These are phyloP conservation scores for Halisarca cf. caerulea DNA, from an alignment of 37 sponge, comb jelly and placozoan species.

Conservation along the genomic window DNA sequence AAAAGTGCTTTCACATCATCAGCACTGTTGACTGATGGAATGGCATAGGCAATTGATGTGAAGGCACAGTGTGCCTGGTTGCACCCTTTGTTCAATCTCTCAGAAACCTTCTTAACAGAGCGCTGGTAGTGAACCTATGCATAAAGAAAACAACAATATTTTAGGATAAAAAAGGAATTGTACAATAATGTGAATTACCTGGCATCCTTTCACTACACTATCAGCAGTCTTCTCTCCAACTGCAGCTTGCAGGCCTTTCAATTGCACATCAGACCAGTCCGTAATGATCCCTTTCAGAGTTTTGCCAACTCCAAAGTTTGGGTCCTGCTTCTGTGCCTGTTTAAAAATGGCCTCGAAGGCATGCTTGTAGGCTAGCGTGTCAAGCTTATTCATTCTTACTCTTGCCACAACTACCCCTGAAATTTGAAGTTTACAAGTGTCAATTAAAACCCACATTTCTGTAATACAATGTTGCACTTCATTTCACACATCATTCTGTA, in stretches of 20 bases:
- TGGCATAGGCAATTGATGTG: too few species aligned
- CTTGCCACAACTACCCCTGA: slow-evolving; percentile 47
- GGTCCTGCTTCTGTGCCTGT: slow-evolving; percentile 10
- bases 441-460: too few species aligned
- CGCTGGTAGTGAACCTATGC: slow-evolving; percentile 39
- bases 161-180: not conserved
- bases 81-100: slow-evolving; percentile 35
- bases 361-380: slow-evolving; percentile 8
- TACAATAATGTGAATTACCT: not conserved
- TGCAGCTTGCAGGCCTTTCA: slow-evolving; percentile 22
- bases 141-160: not conserved
- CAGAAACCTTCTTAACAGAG: slow-evolving; percentile 26
- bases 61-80: too few species aligned
- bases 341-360: slow-evolving; percentile 26
- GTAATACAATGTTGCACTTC: too few species aligned
- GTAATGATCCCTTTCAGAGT: slow-evolving; percentile 31
- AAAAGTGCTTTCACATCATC: too few species aligned
- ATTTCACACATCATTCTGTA: too few species aligned
- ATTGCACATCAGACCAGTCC: slow-evolving; percentile 45
- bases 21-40: too few species aligned
- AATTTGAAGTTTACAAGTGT: too few species aligned
- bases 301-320: slow-evolving; percentile 35
- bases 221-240: slow-evolving; percentile 34
- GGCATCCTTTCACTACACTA: slow-evolving; percentile 38
- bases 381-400: slow-evolving; percentile 32